Base-by-base conservation (phyloP, 2,113 vertebrate genomes). In the Takifugu flavidus region DNA sequence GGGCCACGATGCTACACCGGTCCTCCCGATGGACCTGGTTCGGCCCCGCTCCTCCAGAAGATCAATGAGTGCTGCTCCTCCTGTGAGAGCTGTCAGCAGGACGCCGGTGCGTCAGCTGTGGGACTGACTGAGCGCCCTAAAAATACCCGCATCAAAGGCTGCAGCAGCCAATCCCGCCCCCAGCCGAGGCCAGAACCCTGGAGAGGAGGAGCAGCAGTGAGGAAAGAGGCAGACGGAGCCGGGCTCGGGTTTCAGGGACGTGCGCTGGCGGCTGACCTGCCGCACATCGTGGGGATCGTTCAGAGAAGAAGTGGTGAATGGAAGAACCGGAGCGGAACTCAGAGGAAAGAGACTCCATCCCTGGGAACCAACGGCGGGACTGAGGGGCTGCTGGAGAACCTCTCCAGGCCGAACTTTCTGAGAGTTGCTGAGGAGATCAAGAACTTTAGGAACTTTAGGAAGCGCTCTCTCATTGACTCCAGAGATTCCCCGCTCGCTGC, bases 151-250 rank as follows among this genome's bases (percentile, higher is more conserved):
- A 45, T 13, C 44, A 45, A 15, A 13, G 14, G 44, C 44, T 13
- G 44, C 44, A 45, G 44, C 44, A 6, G 10, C 44, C 11, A 15
- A 45, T 45, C 12, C 44, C 67, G 45, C 65, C 63, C 65, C 72
- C 82, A 73, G 79, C 88, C 86, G 78, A 87, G 84, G 80, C 84
- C 74, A 73, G 81, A 84, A 67, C 79, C 85, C 75, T 62, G 62
- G 59, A 85, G 74, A 87, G 90, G 89, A 89, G 90, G 89, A 84
- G 89, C 85, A 61, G 63, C 49, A 50, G 66, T 11, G 72, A 70
- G 68, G 55, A 65, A 58, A 54, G 69, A 60, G 65, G 43, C 49
- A 59, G 58, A 57, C 62, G 47, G 59, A 60, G 67, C 7, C 53
- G 53, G 74, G 62, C 70, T 88, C 86, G 53, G 69, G 70, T 91